Evolutionary conservation across 2,888 invertebrate species (phyloP), one percentile per base, ranked within the genome.

Genomic region (Drosophila pseudotakahashii): DNA sequence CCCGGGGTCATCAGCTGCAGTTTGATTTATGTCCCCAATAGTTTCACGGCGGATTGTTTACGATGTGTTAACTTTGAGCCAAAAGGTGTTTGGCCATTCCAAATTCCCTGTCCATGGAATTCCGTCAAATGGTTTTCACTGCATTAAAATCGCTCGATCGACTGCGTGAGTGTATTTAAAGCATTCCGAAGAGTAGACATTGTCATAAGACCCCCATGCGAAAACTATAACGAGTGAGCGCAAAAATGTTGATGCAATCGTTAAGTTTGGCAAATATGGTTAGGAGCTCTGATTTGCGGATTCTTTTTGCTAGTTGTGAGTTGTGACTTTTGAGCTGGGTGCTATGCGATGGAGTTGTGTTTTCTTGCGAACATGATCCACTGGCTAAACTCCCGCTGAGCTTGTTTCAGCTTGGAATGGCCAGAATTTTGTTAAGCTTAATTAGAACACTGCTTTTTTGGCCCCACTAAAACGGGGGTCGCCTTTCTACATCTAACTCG

Each of bases 241-340:
- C 59, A 72, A 45, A 67, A 66, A 76, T 79, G 60, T 66, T 63
- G 73, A 87, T 78, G 82, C 86, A 85, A 88, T 84, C 87, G 84
- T 86, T 84, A 86, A 78, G 83, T 88, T 86, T 77, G 84, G 83
- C 89, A 88, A 88, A 84, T 88, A 84, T 86, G 84, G 84, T 68
- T 75, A 82, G 48, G 66, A 75, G 57, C 87, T 64, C 66, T 68
- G 66, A 73, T 73, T 71, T 70, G 71, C 58, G 68, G 63, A 73
- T 71, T 73, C 42, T 42, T 55, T 45, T 34, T 16, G 26, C 67
- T 50, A 61, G 57, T 74, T 13, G 34, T 34, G 34, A 34, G 57
- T 74, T 34, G 34, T 34, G 34, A 34, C 11, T 69, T 67, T 54
- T 42, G 63, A 63, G 41, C 62, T 34, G 62, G 60, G 66, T 75